These are phyloP conservation scores for Papilio aristodemus DNA, from an alignment of 1,140 invertebrate species.

Conservation along the genomic window DNA sequence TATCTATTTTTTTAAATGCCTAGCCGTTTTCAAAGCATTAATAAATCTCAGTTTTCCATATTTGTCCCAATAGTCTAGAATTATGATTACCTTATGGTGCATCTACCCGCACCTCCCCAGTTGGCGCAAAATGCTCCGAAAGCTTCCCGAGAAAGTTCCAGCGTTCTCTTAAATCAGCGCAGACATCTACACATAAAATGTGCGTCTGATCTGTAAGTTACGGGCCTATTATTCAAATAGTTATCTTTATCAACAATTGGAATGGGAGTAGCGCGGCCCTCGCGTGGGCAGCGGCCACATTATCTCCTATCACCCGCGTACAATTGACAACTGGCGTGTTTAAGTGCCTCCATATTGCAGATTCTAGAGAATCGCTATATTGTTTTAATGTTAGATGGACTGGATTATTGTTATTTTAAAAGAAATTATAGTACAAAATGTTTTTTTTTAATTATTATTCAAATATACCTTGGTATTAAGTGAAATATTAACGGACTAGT, in stretches of 20 bases:
- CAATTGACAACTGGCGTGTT: conserved; percentile 14
- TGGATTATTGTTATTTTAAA: conserved; percentile 5
- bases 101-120: conserved; percentile 32
- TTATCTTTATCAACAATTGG: conserved; percentile 35
- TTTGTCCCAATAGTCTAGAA: no score
- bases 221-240: conserved; percentile 35
- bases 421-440: no score
- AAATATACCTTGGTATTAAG: no score
- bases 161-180: conserved; percentile 47
- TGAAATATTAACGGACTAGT: no score
- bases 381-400: background rate
- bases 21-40: no score
- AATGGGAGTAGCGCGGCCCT: conserved; percentile 21
- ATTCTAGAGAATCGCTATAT: conserved; percentile 14
- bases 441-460: no score
- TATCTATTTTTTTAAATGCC: no score
- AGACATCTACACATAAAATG: conserved; percentile 39
- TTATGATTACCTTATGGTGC: conserved; percentile 5
- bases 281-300: conserved; percentile 27
- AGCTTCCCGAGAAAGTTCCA: conserved; percentile 56
- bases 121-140: conserved; percentile 45
- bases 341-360: conserved; percentile 9
- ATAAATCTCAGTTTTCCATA: no score
- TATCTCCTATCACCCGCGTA: conserved; percentile 26
- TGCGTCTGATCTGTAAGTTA: conserved; percentile 37